Percentiles rank a stretch among this genome's conserved stretches.
Conservation (phyloP, 2,888 invertebrate genomes). For the Syrphus vitripennis region DNA sequence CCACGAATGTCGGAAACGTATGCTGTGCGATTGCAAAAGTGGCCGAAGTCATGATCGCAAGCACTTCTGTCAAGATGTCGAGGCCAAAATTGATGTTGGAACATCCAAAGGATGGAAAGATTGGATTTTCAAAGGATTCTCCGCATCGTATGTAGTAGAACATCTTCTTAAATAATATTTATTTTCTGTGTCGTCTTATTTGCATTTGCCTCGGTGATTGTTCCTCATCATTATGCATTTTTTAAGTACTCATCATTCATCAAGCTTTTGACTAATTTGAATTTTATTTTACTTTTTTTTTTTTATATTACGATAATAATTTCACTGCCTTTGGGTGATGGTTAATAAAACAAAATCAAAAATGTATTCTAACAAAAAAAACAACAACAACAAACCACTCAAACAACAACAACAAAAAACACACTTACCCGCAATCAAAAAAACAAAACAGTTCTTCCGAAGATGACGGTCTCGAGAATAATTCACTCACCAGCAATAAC, state of each 20-base stretch:
- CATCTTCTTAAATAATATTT: slow-evolving; percentile 46
- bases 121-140: slow-evolving; percentile 93
- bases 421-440: background rate
- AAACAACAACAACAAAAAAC: slow-evolving; percentile 2
- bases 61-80: slow-evolving; percentile 90
- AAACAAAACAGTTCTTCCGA: slow-evolving; percentile 24
- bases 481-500: slow-evolving; percentile 39
- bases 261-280: slow-evolving; percentile 43
- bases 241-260: slow-evolving; percentile 17
- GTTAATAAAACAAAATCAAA: slow-evolving; percentile 22
- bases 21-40: slow-evolving; percentile 93
- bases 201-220: slow-evolving; percentile 3
- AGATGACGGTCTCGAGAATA: slow-evolving; percentile 45
- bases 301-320: background rate
- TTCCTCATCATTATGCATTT: background rate
- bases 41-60: slow-evolving; percentile 93
- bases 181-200: slow-evolving; percentile 21
- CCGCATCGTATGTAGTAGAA: slow-evolving; percentile 92
- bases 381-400: background rate
- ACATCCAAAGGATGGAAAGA: slow-evolving; percentile 90
- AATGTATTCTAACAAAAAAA: slow-evolving; percentile 21
- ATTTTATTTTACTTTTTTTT: background rate
- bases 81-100: slow-evolving; percentile 91
- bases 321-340: slow-evolving; percentile 47
- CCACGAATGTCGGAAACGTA: slow-evolving; percentile 91